Evolutionary conservation across 2,113 vertebrate species (phyloP).

Genomic region (Ellobius talpinus): DNA sequence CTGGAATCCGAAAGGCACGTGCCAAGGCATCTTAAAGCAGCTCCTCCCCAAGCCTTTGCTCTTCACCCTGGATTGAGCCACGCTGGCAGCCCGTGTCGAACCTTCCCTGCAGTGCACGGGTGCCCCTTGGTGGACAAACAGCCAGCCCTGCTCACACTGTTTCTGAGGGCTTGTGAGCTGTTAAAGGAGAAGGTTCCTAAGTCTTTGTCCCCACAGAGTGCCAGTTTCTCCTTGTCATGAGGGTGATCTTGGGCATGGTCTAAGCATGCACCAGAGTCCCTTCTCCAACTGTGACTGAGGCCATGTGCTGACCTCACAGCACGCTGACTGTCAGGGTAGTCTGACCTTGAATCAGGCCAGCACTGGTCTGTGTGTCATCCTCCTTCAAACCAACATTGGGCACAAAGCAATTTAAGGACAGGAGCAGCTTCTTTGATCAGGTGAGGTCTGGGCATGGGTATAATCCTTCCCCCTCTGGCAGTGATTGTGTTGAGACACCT

Average conservation of each 20-base stretch:
- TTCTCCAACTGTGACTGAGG: background rate
- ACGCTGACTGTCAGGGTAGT: background rate
- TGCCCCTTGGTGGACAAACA: constrained; percentile 80
- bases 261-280: background rate
- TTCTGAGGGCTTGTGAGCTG: background rate
- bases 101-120: constrained; percentile 52
- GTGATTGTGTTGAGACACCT: background rate
- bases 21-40: background rate
- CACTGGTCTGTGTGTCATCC: background rate
- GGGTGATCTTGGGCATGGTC: no score
- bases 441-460: background rate
- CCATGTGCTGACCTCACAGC: rapidly evolving
- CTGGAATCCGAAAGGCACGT: constrained; percentile 64
- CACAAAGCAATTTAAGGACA: background rate
- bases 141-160: background rate
- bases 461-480: background rate
- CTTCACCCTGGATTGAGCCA: constrained; percentile 55
- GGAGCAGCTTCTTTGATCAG: background rate
- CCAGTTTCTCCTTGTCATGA: rapidly evolving
- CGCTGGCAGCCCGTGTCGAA: background rate
- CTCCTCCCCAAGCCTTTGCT: constrained; percentile 2
- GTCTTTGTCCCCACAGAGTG: rapidly evolving
- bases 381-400: background rate
- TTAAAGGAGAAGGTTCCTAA: background rate
- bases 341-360: background rate